phyloP scores from a whole-genome alignment of 2,113 vertebrate genomes.

The Nerophis ophidion region DNA sequence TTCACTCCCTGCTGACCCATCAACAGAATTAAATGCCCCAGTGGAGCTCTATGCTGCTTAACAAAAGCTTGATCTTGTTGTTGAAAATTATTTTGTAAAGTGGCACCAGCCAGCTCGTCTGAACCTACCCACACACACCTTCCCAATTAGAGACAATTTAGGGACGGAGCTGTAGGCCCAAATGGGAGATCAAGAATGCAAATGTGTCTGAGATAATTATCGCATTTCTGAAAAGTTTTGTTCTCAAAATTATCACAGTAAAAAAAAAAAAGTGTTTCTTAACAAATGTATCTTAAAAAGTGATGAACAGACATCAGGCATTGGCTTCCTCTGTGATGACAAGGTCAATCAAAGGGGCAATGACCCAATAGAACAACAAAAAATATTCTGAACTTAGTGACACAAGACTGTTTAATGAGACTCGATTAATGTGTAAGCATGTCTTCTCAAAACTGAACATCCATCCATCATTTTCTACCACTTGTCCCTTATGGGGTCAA shows the following conservation, averaged over 20 bases:
- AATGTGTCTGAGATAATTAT: conserved; percentile 75
- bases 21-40: conserved; percentile 1
- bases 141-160: neutral
- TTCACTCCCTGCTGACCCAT: conserved; percentile 1
- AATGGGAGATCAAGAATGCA: conserved; percentile 48
- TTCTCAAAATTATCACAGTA: conserved; percentile 62
- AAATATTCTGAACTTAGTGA: too few relatives aligned
- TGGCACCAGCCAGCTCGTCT: conserved; percentile 20
- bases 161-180: conserved; percentile 49
- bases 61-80: neutral
- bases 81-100: conserved; percentile 6
- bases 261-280: too few relatives aligned
- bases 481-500: too few relatives aligned
- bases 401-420: too few relatives aligned
- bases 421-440: too few relatives aligned
- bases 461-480: too few relatives aligned
- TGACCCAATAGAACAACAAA: too few relatives aligned
- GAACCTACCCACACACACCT: conserved; percentile 22
- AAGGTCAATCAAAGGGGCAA: too few relatives aligned
- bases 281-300: too few relatives aligned
- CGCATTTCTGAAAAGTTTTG: conserved; percentile 67
- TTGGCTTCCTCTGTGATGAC: too few relatives aligned
- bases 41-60: neutral
- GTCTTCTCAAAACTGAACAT: too few relatives aligned
- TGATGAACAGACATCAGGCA: too few relatives aligned